Base-by-base conservation (phyloP, 1,140 invertebrate species). In the Eupristina koningsbergeri region DNA sequence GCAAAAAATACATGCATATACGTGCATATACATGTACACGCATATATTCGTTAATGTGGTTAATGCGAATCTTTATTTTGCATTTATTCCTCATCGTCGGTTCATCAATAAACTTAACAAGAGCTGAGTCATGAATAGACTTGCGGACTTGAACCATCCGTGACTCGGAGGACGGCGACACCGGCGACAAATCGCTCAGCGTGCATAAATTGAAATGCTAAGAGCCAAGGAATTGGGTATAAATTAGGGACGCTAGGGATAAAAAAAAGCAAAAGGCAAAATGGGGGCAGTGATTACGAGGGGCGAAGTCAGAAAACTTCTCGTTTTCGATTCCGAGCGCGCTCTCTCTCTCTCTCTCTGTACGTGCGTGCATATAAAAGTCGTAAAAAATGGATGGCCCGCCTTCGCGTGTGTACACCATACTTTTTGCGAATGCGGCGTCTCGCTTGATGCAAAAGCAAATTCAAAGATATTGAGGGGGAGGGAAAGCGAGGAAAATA, bases 171-270 rank as follows among this genome's bases (percentile, higher is more conserved):
- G 34, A n/a, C 22, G 34, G 13, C 53, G 67, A 39, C 50, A 41
- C 17, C 22, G 31, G 22, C 85, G 84, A 86, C 88, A 86, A 89
- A 89, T 89, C 88, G 86, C 85, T 89, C 86, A 75, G 85, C 87
- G 87, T 75, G 86, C 86, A 89, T 89, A 91, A 91, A 91, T 91
- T 91, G 90, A 91, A 91, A 91, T 88, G 88, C 87, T 87, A 87
- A 89, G 88, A 88, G 86, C 85, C 81, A 61, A 84, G 87, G 86
- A 87, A 88, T 89, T 86, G 87, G 88, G 85, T 85, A 87, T 86
- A 81, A 89, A 88, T 88, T 87, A 76, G 86, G 84, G 81, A 87
- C 26, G 86, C 86, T 81, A 83, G 78, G 85, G 76, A n/a, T 71
- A 17, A 81, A 73, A 84, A 53, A 87, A 77, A 58, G 11, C 64